Evolutionary conservation across 1,140 invertebrate species (phyloP).

Genomic region (Drosophila burlai): DNA sequence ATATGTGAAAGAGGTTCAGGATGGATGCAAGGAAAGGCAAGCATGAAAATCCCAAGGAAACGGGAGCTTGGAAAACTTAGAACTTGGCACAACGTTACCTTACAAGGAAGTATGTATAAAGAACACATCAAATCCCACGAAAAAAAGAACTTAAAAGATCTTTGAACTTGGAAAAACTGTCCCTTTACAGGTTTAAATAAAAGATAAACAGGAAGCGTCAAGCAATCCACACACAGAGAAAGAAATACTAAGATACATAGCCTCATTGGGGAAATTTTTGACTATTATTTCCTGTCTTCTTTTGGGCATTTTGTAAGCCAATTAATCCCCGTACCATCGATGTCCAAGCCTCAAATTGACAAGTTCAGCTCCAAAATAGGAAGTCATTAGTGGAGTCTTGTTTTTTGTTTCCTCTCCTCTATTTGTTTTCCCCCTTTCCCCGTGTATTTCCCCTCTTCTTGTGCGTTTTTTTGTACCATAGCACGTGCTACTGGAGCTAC

Average conservation of each 20-base stretch:
- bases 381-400: constrained; percentile 36
- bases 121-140: accelerated
- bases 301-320: constrained; percentile 47
- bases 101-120: background rate
- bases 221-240: background rate
- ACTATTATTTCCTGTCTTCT: constrained; percentile 28
- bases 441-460: background rate
- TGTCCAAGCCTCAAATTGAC: constrained; percentile 36
- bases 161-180: no score
- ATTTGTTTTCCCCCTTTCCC: constrained; percentile 9
- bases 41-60: background rate
- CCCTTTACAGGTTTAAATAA: background rate
- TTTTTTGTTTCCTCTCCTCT: background rate
- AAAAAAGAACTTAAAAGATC: background rate
- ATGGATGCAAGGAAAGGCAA: background rate
- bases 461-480: background rate
- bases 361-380: constrained; percentile 38
- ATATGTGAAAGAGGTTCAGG: background rate
- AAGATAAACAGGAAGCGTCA: background rate
- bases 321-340: constrained; percentile 39
- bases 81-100: background rate
- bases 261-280: background rate
- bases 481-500: constrained; percentile 35
- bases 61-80: background rate
- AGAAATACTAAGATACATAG: background rate